phyloP scores from a whole-genome alignment of 2,888 invertebrate genomes.

The Conchocele bisecta region DNA sequence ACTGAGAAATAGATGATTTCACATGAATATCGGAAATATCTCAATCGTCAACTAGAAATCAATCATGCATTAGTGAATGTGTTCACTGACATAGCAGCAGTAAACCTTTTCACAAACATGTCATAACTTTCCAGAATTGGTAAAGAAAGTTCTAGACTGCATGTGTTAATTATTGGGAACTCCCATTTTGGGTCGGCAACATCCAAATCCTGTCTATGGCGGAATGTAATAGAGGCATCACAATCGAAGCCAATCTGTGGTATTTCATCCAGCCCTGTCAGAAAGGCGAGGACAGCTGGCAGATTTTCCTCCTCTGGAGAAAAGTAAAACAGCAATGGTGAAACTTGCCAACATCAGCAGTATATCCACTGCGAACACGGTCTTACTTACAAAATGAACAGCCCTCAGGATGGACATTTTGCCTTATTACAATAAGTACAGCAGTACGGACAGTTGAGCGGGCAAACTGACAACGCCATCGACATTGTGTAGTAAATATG shows the following conservation, averaged over 20 bases:
- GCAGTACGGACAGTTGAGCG: no score
- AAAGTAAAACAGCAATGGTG: not conserved
- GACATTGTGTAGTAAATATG: no score
- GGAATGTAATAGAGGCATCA: conserved; percentile 16
- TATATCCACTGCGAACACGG: no score
- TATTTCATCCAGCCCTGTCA: conserved; percentile 25
- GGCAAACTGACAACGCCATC: no score
- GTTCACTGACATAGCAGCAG: conserved; percentile 13
- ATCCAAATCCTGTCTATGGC: not conserved
- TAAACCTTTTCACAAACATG: conserved; percentile 15
- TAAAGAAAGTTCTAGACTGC: conserved; percentile 10
- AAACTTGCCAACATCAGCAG: not conserved
- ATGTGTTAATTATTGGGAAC: conserved; percentile 20
- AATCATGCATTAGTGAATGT: no score
- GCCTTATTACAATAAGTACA: no score
- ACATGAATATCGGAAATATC: no score
- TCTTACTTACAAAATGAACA: no score
- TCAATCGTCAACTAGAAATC: no score
- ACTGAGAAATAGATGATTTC: no score
- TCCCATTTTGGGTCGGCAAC: conserved; percentile 2
- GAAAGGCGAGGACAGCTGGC: conserved; percentile 3
- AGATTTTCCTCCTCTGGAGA: conserved; percentile 6
- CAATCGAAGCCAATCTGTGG: conserved; percentile 9
- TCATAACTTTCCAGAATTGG: conserved; percentile 18
- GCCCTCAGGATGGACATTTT: no score